Evolutionary conservation across 2,797 vertebrate genomes (phyloP), one percentile per base, ranked within the genome.

Genomic region (Euphonia xanthogaster): DNA sequence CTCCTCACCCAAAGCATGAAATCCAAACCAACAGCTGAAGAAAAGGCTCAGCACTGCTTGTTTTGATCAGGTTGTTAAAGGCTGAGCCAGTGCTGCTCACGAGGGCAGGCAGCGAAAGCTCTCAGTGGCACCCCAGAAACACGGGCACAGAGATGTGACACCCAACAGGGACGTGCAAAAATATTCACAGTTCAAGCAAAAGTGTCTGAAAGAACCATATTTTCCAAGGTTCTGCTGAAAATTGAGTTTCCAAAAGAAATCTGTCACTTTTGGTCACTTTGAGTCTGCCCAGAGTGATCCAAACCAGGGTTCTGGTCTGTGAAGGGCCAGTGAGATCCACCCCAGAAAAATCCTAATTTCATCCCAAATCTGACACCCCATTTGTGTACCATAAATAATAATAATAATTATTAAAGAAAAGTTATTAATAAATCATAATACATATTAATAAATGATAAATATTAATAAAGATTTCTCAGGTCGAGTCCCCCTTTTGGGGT

Each of bases 1-100:
- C 16, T 44, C 71, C 90, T 51, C 84, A 40, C 12, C n/a, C 78
- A 62, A 67, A 88, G 81, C 93, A 88, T 37, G 85, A 94, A 86
- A 90, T 50, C 30, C 12, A 91, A 88, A 77, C 54, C 81, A 74
- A 50, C 80, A 91, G 90, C 88, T 40, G 33, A 35, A 47, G 66
- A 82, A 66, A 48, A 54, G 85, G 27, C 82, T 22, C 65, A 6
- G 74, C 18, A 0, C 73, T 1, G 71, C 0, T 0, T 21, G 28
- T 55, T 78, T 76, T 66, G 73, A 58, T 75, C 58, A 14, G 67
- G 72, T 3, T 65, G 85, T 60, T 58, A 0, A 25, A 47, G 73
- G 73, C 87, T 75, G 42, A 17, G 61, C 14, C 4, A 5, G 1
- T 2, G 61, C 0, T 21, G 90, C 90, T 86, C 57, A 2, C 15